Evolutionary conservation across 2,797 vertebrate genomes (phyloP).

Genomic region (Denticeps clupeoides): DNA sequence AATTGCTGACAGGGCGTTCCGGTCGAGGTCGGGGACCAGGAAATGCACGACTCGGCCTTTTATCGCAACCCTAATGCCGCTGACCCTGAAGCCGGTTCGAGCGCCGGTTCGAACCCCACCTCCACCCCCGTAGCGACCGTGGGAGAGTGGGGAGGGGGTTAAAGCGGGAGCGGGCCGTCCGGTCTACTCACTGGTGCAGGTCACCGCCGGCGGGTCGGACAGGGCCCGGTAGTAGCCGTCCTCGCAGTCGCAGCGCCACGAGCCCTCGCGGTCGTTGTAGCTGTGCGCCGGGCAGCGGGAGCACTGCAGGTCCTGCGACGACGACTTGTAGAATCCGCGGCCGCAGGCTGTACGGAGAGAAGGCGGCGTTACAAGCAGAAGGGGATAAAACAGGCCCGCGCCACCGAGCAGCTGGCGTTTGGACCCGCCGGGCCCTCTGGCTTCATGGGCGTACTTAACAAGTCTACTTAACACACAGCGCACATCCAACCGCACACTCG

Average conservation of each 20-base stretch:
- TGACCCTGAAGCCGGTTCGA: no score
- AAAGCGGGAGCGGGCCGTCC: background rate
- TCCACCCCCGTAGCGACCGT: no score
- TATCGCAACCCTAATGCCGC: no score
- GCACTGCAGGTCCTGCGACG: slow-evolving; percentile 94
- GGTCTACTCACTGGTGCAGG: slow-evolving; percentile 88
- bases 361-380: background rate
- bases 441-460: slow-evolving; percentile 27
- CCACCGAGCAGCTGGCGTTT: slow-evolving; percentile 28
- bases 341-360: slow-evolving; percentile 68
- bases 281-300: slow-evolving; percentile 92
- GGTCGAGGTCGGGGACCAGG: slow-evolving; percentile 13
- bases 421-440: slow-evolving; percentile 26
- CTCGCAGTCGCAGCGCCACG: slow-evolving; percentile 90
- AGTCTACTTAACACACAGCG: slow-evolving; percentile 7
- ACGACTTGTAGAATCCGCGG: slow-evolving; percentile 95
- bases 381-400: background rate
- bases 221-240: slow-evolving; percentile 90
- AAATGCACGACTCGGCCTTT: no score
- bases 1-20: slow-evolving; percentile 31
- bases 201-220: slow-evolving; percentile 82
- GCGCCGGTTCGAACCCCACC: no score
- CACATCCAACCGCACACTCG: slow-evolving; percentile 9
- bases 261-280: slow-evolving; percentile 90
- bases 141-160: background rate